These are phyloP conservation scores for Nibea coibor DNA, from an alignment of 2,113 vertebrate species.

Conservation along the genomic window DNA sequence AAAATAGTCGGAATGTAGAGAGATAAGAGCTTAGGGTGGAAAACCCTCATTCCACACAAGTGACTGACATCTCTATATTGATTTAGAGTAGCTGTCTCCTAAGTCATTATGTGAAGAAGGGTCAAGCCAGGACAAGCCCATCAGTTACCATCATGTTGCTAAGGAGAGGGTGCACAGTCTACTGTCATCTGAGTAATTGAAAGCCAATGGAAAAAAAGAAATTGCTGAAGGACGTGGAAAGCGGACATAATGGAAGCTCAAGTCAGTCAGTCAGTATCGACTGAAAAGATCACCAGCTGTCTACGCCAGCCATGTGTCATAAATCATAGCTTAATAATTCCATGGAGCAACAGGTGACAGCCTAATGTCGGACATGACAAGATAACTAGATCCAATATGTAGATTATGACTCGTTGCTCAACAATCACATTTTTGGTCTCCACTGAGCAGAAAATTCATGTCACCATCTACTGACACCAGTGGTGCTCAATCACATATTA, in stretches of 20 bases:
- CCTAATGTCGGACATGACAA: no score
- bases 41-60: neutral
- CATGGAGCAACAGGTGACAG: neutral
- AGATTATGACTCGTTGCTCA: neutral
- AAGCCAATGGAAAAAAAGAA: neutral
- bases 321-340: neutral
- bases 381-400: no score
- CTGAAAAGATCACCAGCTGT: neutral
- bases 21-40: neutral
- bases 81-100: neutral
- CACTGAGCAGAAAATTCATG: neutral
- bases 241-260: neutral
- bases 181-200: neutral
- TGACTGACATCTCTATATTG: slow-evolving; percentile 3
- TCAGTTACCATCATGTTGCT: neutral
- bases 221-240: no score
- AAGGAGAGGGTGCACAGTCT: neutral
- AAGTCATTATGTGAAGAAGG: neutral
- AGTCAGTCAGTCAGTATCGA: neutral
- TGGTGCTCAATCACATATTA: neutral
- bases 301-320: neutral
- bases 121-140: neutral
- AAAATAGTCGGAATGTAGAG: neutral
- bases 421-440: neutral
- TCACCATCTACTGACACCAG: neutral